These are phyloP conservation scores for Crotalus adamanteus DNA, from an alignment of 2,797 vertebrate species.

Conservation along the genomic window DNA sequence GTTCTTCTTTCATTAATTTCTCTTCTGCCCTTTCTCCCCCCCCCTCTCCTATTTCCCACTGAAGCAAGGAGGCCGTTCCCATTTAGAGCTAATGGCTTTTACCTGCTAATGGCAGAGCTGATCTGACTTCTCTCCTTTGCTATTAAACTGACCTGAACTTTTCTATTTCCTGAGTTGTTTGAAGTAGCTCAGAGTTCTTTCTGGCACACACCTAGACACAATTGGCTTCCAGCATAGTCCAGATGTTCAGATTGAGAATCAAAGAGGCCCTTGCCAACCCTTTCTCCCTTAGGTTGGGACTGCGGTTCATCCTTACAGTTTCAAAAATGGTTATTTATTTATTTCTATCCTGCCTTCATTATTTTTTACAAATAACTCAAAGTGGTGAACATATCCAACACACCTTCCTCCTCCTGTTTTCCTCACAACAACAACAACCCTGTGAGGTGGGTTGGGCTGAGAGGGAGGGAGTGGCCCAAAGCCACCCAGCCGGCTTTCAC, in stretches of 20 bases:
- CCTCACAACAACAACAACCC: background rate
- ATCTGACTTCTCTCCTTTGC: slow-evolving; percentile 46
- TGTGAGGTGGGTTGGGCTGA: background rate
- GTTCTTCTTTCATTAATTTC: slow-evolving; percentile 17
- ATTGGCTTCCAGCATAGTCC: background rate
- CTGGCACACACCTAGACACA: slow-evolving; percentile 22
- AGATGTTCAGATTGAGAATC: background rate
- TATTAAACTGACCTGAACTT: slow-evolving; percentile 49
- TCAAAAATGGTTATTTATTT: background rate
- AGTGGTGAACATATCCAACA: background rate
- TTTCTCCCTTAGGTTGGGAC: background rate
- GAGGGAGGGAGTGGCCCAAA: background rate
- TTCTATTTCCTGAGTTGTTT: slow-evolving; percentile 51
- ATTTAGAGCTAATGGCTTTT: slow-evolving; percentile 51
- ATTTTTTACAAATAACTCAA: background rate
- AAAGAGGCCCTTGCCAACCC: background rate
- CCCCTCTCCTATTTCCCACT: background rate
- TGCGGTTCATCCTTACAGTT: background rate
- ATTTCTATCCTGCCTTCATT: background rate
- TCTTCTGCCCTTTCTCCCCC: background rate
- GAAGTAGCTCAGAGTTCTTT: slow-evolving; percentile 40
- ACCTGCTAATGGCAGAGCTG: slow-evolving; percentile 51
- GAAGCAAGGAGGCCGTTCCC: background rate
- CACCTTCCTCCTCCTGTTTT: background rate
- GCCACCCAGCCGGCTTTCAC: background rate